A percentile compares a stretch with the other conserved stretches of the same genome.
Evolutionary conservation across 2,888 invertebrate genomes (phyloP).

Genomic region (Agonopterix subpropinquella): DNA sequence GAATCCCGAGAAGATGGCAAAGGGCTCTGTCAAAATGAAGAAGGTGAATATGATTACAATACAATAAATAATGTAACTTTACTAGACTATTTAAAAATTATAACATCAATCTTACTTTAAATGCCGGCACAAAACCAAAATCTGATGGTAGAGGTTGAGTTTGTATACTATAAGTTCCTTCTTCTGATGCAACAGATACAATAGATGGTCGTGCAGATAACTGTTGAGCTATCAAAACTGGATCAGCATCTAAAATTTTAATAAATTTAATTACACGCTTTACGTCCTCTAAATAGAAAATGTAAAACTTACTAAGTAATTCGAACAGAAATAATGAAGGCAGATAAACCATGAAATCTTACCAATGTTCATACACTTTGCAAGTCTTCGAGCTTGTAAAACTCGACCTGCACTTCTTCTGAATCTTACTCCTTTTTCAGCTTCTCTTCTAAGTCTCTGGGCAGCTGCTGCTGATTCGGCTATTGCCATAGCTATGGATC

Average conservation of each 20-base stretch:
- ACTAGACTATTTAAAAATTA: background rate
- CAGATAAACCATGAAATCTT: conserved; percentile 1
- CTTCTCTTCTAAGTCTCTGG: conserved; percentile 59
- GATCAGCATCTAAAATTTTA: conserved; percentile 50
- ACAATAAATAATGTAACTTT: conserved; percentile 5
- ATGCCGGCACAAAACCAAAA: conserved; percentile 62
- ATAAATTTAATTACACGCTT: background rate
- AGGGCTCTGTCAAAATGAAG: conserved; percentile 36
- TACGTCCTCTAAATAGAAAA: background rate
- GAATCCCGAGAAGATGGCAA: conserved; percentile 55
- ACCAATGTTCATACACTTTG: conserved; percentile 68
- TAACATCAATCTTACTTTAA: conserved; percentile 34
- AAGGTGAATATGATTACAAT: background rate
- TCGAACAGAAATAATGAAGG: background rate
- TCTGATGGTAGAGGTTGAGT: conserved; percentile 63
- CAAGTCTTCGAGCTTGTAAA: conserved; percentile 61
- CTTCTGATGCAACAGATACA: conserved; percentile 66
- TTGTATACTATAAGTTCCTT: conserved; percentile 53
- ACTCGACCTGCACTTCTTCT: conserved; percentile 63
- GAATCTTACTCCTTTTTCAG: conserved; percentile 63
- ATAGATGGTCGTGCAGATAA: conserved; percentile 68
- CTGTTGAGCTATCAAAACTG: conserved; percentile 63
- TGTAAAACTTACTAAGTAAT: background rate
- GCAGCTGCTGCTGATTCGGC: conserved; percentile 65
- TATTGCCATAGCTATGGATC: conserved; percentile 53